Evolutionary conservation across 2,888 invertebrate genomes (phyloP).

Genomic region (Melitaea athalia): DNA sequence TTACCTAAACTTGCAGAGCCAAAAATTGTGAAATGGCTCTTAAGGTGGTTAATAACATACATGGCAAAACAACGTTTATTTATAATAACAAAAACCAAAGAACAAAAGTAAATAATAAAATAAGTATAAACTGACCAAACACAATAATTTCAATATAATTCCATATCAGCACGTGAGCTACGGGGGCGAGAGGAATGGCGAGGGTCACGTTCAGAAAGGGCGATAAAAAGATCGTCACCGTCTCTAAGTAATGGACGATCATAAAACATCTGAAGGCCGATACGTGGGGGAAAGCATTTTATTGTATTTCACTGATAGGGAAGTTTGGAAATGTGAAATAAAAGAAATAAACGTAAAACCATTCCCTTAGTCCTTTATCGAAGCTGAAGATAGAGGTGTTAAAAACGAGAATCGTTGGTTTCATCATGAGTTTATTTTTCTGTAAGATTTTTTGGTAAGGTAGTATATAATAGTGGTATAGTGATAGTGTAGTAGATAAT

Average conservation of each 20-base stretch:
- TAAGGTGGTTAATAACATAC: no score
- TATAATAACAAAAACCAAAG: no score
- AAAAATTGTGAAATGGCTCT: no score
- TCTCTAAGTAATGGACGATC: slow-evolving; percentile 35
- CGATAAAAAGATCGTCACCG: slow-evolving; percentile 36
- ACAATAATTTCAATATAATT: slow-evolving; percentile 18
- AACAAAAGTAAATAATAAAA: background rate
- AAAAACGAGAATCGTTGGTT: background rate
- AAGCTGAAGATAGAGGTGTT: slow-evolving; percentile 1
- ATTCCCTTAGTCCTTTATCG: slow-evolving; percentile 10
- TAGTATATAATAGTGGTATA: no score
- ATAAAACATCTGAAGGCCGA: slow-evolving; percentile 33
- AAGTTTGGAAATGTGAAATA: slow-evolving; percentile 17
- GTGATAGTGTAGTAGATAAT: no score
- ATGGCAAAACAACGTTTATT: no score
- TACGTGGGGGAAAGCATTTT: slow-evolving; percentile 28
- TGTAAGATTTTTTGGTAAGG: no score
- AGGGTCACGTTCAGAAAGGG: slow-evolving; percentile 29
- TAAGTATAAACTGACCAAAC: background rate
- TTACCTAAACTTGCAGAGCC: no score
- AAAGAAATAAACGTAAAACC: slow-evolving; percentile 20
- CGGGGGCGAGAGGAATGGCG: slow-evolving; percentile 18
- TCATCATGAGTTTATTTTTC: background rate
- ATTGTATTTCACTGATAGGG: slow-evolving; percentile 24
- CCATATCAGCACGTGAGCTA: slow-evolving; percentile 18